Evolutionary conservation across 2,888 invertebrate species (phyloP).

Genomic region (Apoda limacodes): DNA sequence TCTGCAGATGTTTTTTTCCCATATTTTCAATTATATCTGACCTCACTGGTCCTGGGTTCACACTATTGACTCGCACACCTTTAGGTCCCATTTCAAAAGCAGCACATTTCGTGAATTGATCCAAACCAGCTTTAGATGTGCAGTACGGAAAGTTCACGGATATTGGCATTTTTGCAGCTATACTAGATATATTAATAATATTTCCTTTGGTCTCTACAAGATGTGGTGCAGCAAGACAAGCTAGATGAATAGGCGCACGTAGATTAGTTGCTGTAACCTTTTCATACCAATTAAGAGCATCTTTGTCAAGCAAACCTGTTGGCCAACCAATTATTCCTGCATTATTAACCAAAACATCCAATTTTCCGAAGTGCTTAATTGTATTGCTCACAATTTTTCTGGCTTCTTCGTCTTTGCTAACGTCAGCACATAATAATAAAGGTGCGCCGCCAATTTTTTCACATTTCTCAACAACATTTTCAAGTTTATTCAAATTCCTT

Average conservation of each 20-base stretch:
- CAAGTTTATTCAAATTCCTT: slow-evolving; percentile 21
- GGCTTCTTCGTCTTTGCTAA: slow-evolving; percentile 23
- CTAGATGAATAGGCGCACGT: slow-evolving; percentile 22
- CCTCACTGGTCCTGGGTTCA: slow-evolving; percentile 87
- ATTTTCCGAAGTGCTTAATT: slow-evolving; percentile 19
- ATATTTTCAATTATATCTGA: slow-evolving; percentile 23
- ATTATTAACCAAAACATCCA: slow-evolving; percentile 28
- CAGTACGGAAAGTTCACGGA: slow-evolving; percentile 20
- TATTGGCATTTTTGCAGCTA: slow-evolving; percentile 15
- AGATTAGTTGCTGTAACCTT: slow-evolving; percentile 25
- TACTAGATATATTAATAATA: slow-evolving; percentile 29
- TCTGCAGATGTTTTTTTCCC: too few species aligned
- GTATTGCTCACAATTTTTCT: slow-evolving; percentile 22
- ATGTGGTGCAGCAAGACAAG: slow-evolving; percentile 24
- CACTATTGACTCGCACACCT: slow-evolving; percentile 82
- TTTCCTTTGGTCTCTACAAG: slow-evolving; percentile 28
- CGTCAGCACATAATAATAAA: slow-evolving; percentile 24
- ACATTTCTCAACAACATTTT: slow-evolving; percentile 16
- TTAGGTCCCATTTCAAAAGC: slow-evolving; percentile 82
- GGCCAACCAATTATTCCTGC: slow-evolving; percentile 20
- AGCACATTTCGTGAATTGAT: slow-evolving; percentile 84
- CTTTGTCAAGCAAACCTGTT: slow-evolving; percentile 18
- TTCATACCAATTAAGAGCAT: slow-evolving; percentile 23
- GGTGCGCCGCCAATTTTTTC: slow-evolving; percentile 6
- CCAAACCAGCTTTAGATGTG: too few species aligned